phyloP scores from a whole-genome alignment of 2,888 invertebrate species.

The Nipponacmea schrenckii region DNA sequence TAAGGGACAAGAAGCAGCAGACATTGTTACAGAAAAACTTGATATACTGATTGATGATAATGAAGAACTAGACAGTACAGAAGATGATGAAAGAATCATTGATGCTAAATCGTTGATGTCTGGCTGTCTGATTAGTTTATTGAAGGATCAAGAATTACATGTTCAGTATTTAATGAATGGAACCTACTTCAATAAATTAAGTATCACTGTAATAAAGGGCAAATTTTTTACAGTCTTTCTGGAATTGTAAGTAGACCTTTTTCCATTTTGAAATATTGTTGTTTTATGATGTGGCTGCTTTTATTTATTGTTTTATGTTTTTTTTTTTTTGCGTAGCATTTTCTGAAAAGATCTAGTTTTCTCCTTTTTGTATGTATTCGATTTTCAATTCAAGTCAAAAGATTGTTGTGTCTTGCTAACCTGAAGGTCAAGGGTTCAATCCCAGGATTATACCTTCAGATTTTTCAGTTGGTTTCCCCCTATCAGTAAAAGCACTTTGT shows the following conservation, averaged over 20 bases:
- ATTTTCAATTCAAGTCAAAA: too few species aligned
- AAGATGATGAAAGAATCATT: not conserved
- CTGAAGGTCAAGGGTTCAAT: too few species aligned
- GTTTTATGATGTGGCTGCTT: constrained; percentile 5
- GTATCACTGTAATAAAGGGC: constrained; percentile 22
- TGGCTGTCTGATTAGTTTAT: constrained; percentile 24
- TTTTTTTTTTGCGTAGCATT: constrained; percentile 10
- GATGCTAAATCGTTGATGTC: not conserved
- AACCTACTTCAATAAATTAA: constrained; percentile 27
- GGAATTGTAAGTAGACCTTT: constrained; percentile 19
- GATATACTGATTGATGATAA: too few species aligned
- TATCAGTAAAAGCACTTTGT: too few species aligned
- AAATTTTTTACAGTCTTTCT: constrained; percentile 14
- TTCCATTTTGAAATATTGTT: not conserved
- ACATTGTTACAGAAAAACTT: not conserved
- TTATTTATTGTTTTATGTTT: constrained; percentile 12
- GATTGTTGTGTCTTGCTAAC: too few species aligned
- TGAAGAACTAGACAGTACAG: too few species aligned
- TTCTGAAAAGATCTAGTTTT: constrained; percentile 5
- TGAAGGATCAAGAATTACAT: constrained; percentile 20
- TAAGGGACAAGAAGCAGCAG: not conserved
- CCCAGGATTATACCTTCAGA: too few species aligned
- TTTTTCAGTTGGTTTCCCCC: too few species aligned
- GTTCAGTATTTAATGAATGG: constrained; percentile 28
- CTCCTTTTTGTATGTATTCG: too few species aligned